Evolutionary conservation across 2,113 vertebrate species (phyloP).

Genomic region (Leptosomus discolor): DNA sequence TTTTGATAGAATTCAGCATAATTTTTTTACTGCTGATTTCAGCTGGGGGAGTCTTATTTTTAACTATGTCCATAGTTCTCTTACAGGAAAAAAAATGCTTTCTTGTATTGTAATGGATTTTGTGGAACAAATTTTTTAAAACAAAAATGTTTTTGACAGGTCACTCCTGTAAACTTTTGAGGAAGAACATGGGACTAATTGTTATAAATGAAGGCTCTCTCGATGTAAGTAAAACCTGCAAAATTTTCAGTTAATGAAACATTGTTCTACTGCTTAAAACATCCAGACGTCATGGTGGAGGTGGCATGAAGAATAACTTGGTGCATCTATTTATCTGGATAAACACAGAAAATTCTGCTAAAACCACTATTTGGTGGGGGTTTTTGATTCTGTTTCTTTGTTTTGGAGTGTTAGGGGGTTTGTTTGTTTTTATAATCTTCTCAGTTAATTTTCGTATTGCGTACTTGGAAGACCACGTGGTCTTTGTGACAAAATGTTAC

Average conservation of each 20-base stretch:
- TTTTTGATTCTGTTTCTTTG: background rate
- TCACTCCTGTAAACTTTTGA: conserved; percentile 94
- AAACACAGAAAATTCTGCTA: background rate
- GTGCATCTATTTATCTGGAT: background rate
- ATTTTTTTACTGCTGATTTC: background rate
- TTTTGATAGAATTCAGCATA: background rate
- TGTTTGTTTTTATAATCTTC: background rate
- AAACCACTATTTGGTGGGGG: background rate
- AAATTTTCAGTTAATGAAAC: background rate
- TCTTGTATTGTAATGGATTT: background rate
- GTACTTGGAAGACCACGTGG: background rate
- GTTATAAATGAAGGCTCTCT: conserved; percentile 95
- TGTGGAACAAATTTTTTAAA: background rate
- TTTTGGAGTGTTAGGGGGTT: background rate
- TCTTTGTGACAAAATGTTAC: background rate
- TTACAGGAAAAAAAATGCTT: background rate
- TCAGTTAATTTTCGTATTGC: background rate
- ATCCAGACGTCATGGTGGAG: background rate
- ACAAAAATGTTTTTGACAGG: conserved; percentile 73
- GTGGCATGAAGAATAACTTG: background rate
- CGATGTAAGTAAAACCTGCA: conserved; percentile 85
- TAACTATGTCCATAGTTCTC: background rate
- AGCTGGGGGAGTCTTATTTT: background rate
- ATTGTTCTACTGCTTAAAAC: background rate
- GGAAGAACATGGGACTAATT: conserved; percentile 96